Percentiles rank a stretch among this genome's conserved stretches.
Evolutionary conservation across 2,888 invertebrate genomes (phyloP).

Genomic region (Cerceris rybyensis): DNA sequence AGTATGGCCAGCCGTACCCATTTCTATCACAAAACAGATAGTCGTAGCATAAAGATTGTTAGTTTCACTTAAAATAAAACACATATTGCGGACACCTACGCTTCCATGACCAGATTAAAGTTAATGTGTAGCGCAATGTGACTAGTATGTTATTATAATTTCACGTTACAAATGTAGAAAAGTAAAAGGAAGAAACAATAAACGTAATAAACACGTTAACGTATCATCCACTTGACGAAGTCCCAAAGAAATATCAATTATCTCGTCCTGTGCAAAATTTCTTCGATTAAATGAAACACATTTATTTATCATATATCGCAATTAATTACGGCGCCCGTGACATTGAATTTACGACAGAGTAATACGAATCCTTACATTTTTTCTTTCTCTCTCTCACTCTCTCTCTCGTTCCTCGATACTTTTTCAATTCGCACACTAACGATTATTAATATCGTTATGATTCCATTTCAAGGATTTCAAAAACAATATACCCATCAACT

Average conservation of each 20-base stretch:
- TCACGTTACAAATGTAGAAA: slow-evolving; percentile 57
- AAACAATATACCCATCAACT: slow-evolving; percentile 6
- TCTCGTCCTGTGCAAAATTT: slow-evolving; percentile 25
- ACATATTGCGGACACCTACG: slow-evolving; percentile 40
- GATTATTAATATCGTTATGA: too few species aligned
- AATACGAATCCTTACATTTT: too few species aligned
- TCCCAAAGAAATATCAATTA: not conserved
- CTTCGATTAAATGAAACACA: slow-evolving; percentile 22
- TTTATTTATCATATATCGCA: not conserved
- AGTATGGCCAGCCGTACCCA: slow-evolving; percentile 60
- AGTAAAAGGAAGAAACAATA: slow-evolving; percentile 3
- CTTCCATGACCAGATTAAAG: slow-evolving; percentile 47
- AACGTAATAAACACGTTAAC: too few species aligned
- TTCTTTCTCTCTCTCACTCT: too few species aligned
- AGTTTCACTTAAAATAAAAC: slow-evolving; percentile 38
- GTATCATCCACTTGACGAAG: too few species aligned
- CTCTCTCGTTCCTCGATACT: too few species aligned
- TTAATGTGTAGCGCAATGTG: slow-evolving; percentile 52
- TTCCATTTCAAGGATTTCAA: not conserved
- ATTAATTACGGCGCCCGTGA: too few species aligned
- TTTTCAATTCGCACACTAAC: too few species aligned
- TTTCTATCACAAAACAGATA: slow-evolving; percentile 50
- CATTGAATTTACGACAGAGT: too few species aligned
- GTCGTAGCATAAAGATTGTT: slow-evolving; percentile 36
- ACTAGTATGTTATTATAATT: slow-evolving; percentile 61